Conservation (phyloP, 2,113 vertebrate genomes). For the Poecile atricapillus region DNA sequence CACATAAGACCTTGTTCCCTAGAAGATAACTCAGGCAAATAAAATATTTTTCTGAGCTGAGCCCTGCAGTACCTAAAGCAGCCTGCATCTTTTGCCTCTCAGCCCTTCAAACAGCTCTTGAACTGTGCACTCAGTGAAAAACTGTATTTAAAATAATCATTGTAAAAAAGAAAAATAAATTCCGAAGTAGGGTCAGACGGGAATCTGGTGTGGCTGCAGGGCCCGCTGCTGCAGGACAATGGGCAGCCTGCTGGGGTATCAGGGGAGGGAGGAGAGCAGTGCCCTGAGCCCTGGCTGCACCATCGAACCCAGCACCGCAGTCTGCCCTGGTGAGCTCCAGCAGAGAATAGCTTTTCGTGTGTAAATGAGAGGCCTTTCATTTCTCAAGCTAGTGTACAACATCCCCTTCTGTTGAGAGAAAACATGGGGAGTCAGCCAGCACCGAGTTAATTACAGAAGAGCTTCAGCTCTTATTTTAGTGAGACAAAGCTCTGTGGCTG, state of each 20-base stretch:
- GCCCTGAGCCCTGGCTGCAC: fast-evolving
- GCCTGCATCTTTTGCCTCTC: neutral
- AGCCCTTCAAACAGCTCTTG: neutral
- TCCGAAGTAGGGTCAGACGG: neutral
- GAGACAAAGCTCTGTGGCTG: neutral
- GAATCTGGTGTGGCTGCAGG: neutral
- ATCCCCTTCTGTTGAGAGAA: slow-evolving; percentile 40
- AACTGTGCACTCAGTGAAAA: slow-evolving; percentile 11
- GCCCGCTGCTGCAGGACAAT: neutral
- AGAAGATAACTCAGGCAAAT: neutral
- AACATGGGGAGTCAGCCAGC: neutral
- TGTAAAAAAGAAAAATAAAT: neutral
- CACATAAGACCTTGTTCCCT: neutral
- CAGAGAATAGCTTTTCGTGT: neutral
- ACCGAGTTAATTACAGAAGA: slow-evolving; percentile 44
- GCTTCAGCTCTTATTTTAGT: neutral
- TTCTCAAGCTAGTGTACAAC: slow-evolving; percentile 19
- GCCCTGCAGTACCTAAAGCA: neutral
- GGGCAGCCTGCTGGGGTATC: neutral
- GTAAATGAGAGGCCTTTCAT: slow-evolving; percentile 45
- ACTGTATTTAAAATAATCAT: neutral
- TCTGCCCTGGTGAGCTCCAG: neutral
- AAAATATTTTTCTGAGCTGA: neutral
- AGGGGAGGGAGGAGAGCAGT: neutral
- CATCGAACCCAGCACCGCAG: neutral